phyloP scores from a whole-genome alignment of 2,113 vertebrate genomes.

The Chaetodon auriga region DNA sequence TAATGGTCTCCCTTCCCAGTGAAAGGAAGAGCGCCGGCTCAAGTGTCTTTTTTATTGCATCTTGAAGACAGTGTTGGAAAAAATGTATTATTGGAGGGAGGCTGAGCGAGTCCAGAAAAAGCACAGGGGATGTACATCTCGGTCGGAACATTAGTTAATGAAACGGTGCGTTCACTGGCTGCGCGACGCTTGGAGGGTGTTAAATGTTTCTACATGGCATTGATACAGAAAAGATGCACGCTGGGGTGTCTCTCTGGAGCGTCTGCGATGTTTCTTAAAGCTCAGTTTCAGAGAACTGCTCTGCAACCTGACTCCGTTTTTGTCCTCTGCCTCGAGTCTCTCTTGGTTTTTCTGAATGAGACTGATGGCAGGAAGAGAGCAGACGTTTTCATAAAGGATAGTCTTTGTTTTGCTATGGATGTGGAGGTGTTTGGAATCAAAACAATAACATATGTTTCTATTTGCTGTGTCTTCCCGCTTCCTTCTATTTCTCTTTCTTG shows the following conservation, averaged over 20 bases:
- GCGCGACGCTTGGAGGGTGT: conserved; percentile 38
- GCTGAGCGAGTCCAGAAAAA: conserved; percentile 75
- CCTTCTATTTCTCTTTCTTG: conserved; percentile 11
- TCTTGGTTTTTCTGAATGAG: conserved; percentile 51
- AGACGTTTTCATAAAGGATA: conserved; percentile 53
- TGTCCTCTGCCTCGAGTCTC: conserved; percentile 34
- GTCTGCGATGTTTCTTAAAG: conserved; percentile 69
- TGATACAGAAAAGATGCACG: conserved; percentile 65
- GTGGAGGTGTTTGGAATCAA: conserved; percentile 57
- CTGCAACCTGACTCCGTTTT: conserved; percentile 63
- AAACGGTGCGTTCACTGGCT: conserved; percentile 68
- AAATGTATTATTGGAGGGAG: conserved; percentile 74
- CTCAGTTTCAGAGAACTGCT: conserved; percentile 41
- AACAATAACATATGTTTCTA: conserved; percentile 58
- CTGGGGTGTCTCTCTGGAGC: conserved; percentile 53
- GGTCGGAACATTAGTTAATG: conserved; percentile 74
- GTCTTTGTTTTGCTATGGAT: conserved; percentile 59
- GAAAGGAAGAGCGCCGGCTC: conserved; percentile 76
- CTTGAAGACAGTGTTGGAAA: conserved; percentile 78
- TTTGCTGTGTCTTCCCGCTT: conserved; percentile 27
- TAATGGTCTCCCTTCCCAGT: conserved; percentile 81
- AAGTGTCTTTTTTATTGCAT: conserved; percentile 83
- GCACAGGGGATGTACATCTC: conserved; percentile 56
- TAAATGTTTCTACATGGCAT: conserved; percentile 66
- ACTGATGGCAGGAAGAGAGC: conserved; percentile 42